A percentile compares a stretch with the other conserved stretches of the same genome.
These are phyloP conservation scores for Harpegnathos saltator DNA, from an alignment of 1,140 invertebrate species.

Conservation along the genomic window DNA sequence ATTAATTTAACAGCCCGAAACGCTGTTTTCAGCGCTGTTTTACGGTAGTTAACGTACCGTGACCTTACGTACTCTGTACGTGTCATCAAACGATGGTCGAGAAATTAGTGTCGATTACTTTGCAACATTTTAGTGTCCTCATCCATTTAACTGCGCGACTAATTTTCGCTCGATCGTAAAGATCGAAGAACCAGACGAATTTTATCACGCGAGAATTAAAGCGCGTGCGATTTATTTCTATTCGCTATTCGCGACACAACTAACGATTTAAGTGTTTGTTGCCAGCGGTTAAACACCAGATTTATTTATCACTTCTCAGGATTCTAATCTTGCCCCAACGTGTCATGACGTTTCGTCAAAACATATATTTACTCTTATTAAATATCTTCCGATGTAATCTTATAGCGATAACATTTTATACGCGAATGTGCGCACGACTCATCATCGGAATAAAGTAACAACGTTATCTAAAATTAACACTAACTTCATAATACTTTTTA, in stretches of 20 bases:
- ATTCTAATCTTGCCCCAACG: background rate
- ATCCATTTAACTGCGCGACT: background rate
- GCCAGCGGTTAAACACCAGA: background rate
- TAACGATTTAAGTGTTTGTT: background rate
- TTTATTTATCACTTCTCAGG: too few species aligned
- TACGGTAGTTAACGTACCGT: background rate
- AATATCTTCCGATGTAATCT: background rate
- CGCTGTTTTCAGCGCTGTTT: background rate
- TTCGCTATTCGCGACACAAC: background rate
- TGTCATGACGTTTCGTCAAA: background rate
- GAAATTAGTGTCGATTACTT: background rate
- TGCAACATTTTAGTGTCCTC: background rate
- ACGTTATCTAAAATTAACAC: background rate
- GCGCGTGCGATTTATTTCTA: conserved; percentile 1
- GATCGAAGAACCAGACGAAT: background rate
- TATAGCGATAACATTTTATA: background rate
- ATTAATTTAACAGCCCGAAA: too few species aligned
- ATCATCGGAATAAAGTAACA: background rate
- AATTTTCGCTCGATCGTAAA: background rate
- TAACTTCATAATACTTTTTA: conserved; percentile 64
- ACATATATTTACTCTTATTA: background rate
- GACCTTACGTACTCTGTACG: conserved; percentile 22
- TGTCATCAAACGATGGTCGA: background rate
- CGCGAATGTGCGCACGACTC: background rate
- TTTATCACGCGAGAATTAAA: background rate